These are phyloP conservation scores for Lucilia cuprina DNA, from an alignment of 1,140 invertebrate species.

Conservation along the genomic window DNA sequence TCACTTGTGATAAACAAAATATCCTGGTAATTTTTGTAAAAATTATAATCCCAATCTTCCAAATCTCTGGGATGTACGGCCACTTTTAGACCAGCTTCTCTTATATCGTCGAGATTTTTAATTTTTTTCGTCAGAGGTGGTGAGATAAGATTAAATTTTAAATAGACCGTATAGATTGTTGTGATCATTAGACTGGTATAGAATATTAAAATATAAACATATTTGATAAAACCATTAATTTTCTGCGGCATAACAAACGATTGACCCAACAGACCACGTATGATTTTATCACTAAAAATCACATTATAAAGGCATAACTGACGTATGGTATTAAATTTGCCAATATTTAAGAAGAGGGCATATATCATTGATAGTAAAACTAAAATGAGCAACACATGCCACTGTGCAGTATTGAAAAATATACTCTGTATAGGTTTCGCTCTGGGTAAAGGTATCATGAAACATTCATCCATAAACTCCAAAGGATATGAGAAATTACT, in stretches of 20 bases:
- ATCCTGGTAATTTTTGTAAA: not conserved
- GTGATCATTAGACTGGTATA: conserved; percentile 34
- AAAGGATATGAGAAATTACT: conserved; percentile 1
- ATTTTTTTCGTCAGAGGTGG: conserved; percentile 16
- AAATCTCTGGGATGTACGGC: not conserved
- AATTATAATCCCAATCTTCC: not conserved
- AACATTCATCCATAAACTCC: not conserved
- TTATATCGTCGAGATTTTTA: conserved; percentile 5
- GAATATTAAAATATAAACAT: conserved; percentile 25
- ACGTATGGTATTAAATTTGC: not conserved
- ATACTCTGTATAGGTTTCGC: not conserved
- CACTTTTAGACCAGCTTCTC: conserved; percentile 28
- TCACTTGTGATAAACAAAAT: not conserved
- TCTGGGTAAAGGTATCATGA: conserved; percentile 2
- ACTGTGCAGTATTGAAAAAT: not conserved
- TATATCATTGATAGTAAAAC: not conserved
- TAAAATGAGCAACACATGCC: not conserved
- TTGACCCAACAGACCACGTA: conserved; percentile 36
- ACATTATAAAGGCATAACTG: conserved; percentile 4
- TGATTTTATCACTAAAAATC: conserved; percentile 35
- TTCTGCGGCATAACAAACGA: conserved; percentile 17
- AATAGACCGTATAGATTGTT: conserved; percentile 27
- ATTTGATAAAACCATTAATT: not conserved
- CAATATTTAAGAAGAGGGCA: not conserved
- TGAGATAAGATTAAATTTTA: conserved; percentile 27